A percentile compares a stretch with the other conserved stretches of the same genome.
phyloP scores from a whole-genome alignment of 2,888 invertebrate genomes.

The Ecdyonurus torrentis region DNA sequence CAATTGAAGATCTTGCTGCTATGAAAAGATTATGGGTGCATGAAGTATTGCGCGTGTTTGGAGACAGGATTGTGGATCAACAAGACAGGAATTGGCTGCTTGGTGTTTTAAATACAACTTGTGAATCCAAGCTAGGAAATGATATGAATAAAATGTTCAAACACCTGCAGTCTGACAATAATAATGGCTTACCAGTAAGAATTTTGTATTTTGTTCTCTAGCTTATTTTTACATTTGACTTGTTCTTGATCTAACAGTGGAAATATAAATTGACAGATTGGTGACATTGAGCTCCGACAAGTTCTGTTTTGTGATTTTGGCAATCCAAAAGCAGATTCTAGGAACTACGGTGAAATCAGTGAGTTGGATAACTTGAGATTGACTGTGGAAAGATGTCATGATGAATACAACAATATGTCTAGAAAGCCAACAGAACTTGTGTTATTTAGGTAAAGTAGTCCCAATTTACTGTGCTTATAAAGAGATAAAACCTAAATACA shows the following conservation, averaged over 20 bases:
- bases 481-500: background rate
- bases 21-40: slow-evolving; percentile 92
- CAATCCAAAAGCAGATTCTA: slow-evolving; percentile 79
- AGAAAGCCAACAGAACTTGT: slow-evolving; percentile 95
- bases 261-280: slow-evolving; percentile 37
- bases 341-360: slow-evolving; percentile 74
- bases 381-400: slow-evolving; percentile 75
- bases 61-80: slow-evolving; percentile 81
- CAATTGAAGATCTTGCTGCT: slow-evolving; percentile 64
- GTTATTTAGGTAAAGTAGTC: slow-evolving; percentile 52
- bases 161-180: slow-evolving; percentile 44
- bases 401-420: slow-evolving; percentile 87
- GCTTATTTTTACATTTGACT: background rate
- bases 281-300: slow-evolving; percentile 65
- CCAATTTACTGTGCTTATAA: too few species aligned
- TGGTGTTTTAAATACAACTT: slow-evolving; percentile 43
- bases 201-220: background rate
- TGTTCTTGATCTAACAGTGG: background rate
- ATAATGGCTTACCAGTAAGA: slow-evolving; percentile 21
- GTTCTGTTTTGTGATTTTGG: slow-evolving; percentile 90
- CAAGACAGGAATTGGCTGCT: slow-evolving; percentile 68
- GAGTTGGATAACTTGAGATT: slow-evolving; percentile 63
- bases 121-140: slow-evolving; percentile 39
- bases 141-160: slow-evolving; percentile 52
- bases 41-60: slow-evolving; percentile 80